These are phyloP conservation scores for Labeo calbasu DNA, from an alignment of 2,797 vertebrate species.

Conservation along the genomic window DNA sequence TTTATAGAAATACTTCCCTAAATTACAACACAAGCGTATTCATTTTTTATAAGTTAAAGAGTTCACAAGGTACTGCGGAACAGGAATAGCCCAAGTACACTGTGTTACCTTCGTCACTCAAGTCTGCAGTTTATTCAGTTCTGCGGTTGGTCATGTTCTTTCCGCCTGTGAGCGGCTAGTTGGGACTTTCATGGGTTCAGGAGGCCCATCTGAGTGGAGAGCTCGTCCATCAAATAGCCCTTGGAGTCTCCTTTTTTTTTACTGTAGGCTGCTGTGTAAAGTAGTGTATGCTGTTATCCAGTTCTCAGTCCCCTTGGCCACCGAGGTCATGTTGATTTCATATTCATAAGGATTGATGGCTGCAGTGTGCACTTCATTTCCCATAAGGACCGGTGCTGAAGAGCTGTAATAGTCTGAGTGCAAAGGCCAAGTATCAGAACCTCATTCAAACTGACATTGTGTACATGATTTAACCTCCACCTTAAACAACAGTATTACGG, in stretches of 20 bases:
- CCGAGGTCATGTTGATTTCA: constrained; percentile 16
- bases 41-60: constrained; percentile 13
- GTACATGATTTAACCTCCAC: constrained; percentile 5
- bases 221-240: constrained; percentile 18
- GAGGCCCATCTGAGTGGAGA: not conserved
- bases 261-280: constrained; percentile 8
- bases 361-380: constrained; percentile 24
- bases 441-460: not conserved
- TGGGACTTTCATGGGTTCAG: not conserved
- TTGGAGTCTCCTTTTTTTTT: constrained; percentile 31
- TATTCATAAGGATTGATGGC: constrained; percentile 36
- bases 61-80: not conserved
- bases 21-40: not conserved
- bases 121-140: constrained; percentile 3
- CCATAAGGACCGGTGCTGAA: constrained; percentile 9
- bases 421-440: constrained; percentile 8
- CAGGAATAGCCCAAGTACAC: constrained; percentile 10
- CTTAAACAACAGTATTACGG: not conserved
- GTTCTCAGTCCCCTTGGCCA: constrained; percentile 26
- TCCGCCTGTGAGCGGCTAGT: not conserved
- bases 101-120: constrained; percentile 15
- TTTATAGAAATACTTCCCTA: constrained; percentile 29
- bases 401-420: not conserved
- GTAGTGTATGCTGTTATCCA: constrained; percentile 22
- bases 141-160: not conserved